These are phyloP conservation scores for Sialis lutaria DNA, from an alignment of 2,888 invertebrate genomes.

Conservation along the genomic window DNA sequence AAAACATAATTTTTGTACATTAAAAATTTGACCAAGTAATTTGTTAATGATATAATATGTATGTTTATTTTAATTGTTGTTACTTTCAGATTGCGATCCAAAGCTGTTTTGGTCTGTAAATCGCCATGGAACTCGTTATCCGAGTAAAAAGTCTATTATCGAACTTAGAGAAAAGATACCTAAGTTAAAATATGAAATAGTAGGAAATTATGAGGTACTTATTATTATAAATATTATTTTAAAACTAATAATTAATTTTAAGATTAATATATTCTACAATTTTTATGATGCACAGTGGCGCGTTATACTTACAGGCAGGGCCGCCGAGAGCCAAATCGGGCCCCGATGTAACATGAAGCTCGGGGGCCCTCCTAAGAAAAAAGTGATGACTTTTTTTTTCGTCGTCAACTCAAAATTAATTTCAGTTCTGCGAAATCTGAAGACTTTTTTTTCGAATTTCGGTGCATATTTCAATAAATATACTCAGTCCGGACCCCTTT, in stretches of 20 bases:
- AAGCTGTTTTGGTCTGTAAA: slow-evolving; percentile 54
- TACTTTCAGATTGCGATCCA: slow-evolving; percentile 45
- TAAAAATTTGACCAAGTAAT: too few species aligned
- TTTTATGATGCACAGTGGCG: neutral
- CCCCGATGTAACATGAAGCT: too few species aligned
- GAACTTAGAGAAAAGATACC: slow-evolving; percentile 33
- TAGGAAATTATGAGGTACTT: slow-evolving; percentile 41
- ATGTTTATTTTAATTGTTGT: slow-evolving; percentile 5
- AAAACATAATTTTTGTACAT: too few species aligned
- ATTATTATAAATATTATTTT: neutral
- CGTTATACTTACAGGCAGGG: too few species aligned
- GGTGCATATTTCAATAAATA: too few species aligned
- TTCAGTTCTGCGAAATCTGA: too few species aligned
- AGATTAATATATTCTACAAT: neutral
- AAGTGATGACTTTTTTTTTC: too few species aligned
- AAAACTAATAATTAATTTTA: neutral
- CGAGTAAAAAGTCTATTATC: slow-evolving; percentile 34
- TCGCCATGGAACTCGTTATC: slow-evolving; percentile 52
- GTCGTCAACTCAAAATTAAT: too few species aligned
- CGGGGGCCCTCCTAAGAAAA: too few species aligned
- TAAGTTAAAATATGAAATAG: slow-evolving; percentile 40
- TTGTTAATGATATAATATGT: neutral
- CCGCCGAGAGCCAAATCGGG: too few species aligned
- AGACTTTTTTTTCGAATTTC: too few species aligned
- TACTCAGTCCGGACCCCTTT: too few species aligned